Base-by-base conservation (phyloP, 2,113 vertebrate species). In the Bathybates hornii region DNA sequence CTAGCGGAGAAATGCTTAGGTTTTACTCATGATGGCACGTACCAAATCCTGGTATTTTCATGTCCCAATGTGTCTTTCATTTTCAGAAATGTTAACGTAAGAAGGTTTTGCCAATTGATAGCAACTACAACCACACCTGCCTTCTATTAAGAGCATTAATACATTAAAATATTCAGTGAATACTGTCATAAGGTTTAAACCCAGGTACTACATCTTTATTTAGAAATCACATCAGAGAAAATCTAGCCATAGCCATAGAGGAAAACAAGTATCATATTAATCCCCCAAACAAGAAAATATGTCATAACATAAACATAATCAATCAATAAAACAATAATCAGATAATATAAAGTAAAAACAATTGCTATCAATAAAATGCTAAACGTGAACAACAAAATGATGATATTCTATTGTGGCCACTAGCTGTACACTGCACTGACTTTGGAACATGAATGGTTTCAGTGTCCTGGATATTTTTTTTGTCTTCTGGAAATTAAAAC, bases 131-230 rank as follows among this genome's bases (percentile, higher is more conserved):
- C 17, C 45, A 78, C 17, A 78, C 17, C 45, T 50, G 16, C 24
- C 24, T n/a, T 50, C 43, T 78, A 78, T 78, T 50, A 78, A 78
- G 4, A 32, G 14, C 29, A 11, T 50, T 48, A 27, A 78, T 48
- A 50, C 24, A 50, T 52, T 78, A 32, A 52, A 78, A n/a, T 52
- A 56, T 43, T 56, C 5, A 84, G 10, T 36, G 36, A 53, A 56
- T 13, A 61, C n/a, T 6, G 16, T 89, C 59, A 43, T 34, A 57
- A 5, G 38, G 19, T 6, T 32, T 54, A 5, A 59, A 91, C 66
- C 85, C 85, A 88, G 84, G 86, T 90, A 93, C 84, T 63, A 90
- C 16, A 86, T 86, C 63, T 96, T 96, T 96, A 96, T 96, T 95
- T 91, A 90, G 82, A 95, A 96, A 94, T 90, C 80, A 94, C 87